phyloP scores from a whole-genome alignment of 2,888 invertebrate species.

The Ischnus inquisitorius region DNA sequence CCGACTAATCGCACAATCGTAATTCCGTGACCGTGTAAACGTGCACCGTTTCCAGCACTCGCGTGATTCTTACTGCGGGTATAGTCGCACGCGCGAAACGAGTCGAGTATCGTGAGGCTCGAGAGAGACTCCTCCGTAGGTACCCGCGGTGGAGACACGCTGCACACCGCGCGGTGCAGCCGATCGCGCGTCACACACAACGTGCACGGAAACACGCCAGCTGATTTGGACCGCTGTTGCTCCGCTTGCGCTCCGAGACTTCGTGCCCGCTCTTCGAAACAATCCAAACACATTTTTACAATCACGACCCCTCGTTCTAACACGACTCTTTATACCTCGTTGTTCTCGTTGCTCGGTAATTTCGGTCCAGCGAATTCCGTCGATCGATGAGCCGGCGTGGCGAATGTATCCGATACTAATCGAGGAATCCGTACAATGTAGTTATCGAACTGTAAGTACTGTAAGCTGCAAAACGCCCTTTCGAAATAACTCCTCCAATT shows the following conservation, averaged over 20 bases:
- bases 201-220: slow-evolving; percentile 24
- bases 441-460: background rate
- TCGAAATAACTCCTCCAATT: slow-evolving; percentile 16
- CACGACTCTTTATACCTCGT: background rate
- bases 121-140: slow-evolving; percentile 6
- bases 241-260: background rate
- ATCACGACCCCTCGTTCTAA: background rate
- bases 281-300: background rate
- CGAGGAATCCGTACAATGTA: background rate
- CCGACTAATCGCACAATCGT: background rate
- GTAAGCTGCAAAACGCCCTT: slow-evolving; percentile 17
- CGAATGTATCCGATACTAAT: background rate
- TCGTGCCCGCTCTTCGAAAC: background rate
- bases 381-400: background rate
- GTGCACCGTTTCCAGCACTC: slow-evolving; percentile 56
- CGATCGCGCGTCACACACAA: slow-evolving; percentile 37
- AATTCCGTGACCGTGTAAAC: slow-evolving; percentile 1
- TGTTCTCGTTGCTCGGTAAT: background rate
- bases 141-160: slow-evolving; percentile 4
- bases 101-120: slow-evolving; percentile 51
- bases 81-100: slow-evolving; percentile 57
- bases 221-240: slow-evolving; percentile 10
- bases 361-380: background rate
- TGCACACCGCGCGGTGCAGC: background rate
- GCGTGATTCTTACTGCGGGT: slow-evolving; percentile 61